Percentiles rank a stretch among this genome's conserved stretches.
These are phyloP conservation scores for Drosophila paranaensis DNA, from an alignment of 2,888 invertebrate species.

Conservation along the genomic window DNA sequence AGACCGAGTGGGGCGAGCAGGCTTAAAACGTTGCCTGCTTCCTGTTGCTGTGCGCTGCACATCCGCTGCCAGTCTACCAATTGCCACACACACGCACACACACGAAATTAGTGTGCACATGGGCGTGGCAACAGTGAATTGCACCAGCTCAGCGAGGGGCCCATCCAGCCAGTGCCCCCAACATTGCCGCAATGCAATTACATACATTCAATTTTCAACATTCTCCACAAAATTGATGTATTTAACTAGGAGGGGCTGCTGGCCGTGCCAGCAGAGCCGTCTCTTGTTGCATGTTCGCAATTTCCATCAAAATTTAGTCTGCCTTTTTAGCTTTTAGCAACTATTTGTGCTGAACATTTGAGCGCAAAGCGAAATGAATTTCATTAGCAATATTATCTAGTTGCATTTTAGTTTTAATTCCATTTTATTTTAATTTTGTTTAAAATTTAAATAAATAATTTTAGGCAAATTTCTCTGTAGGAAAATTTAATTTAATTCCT, in stretches of 20 bases:
- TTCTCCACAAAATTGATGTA: slow-evolving; percentile 24
- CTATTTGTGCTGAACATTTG: not conserved
- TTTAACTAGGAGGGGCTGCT: not conserved
- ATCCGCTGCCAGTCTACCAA: slow-evolving; percentile 13
- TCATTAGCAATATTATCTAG: not conserved
- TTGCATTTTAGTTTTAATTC: not conserved
- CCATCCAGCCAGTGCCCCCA: not conserved
- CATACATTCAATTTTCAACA: slow-evolving; percentile 33
- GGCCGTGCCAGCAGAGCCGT: not conserved
- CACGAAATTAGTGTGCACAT: not conserved
- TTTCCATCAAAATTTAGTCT: slow-evolving; percentile 6
- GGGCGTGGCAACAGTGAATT: slow-evolving; percentile 9
- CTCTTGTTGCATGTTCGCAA: slow-evolving; percentile 37
- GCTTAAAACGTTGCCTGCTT: slow-evolving; percentile 26
- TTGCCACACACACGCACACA: slow-evolving; percentile 4
- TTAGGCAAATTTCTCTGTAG: no score
- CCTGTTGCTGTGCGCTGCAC: slow-evolving; percentile 53
- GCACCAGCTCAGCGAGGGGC: not conserved
- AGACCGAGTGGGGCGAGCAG: not conserved
- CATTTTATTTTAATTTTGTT: no score
- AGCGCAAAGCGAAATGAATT: not conserved
- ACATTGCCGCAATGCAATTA: slow-evolving; percentile 49
- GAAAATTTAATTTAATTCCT: no score
- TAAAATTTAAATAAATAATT: no score
- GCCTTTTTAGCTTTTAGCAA: not conserved